These are phyloP conservation scores for Indri indri DNA, from an alignment of 2,113 vertebrate genomes.

Conservation along the genomic window DNA sequence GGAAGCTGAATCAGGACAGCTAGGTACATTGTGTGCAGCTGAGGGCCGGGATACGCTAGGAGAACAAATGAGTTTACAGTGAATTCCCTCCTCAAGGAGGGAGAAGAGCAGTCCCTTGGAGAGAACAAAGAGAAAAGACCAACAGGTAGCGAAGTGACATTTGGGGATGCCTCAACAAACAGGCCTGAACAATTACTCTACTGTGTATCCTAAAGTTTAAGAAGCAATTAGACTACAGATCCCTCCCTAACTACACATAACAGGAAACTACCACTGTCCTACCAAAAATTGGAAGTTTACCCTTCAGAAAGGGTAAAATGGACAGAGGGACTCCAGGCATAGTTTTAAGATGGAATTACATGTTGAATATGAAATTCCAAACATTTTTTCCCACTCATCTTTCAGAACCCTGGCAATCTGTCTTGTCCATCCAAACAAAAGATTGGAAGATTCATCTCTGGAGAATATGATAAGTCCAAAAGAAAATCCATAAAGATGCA, in stretches of 20 bases:
- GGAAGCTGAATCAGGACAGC: background rate
- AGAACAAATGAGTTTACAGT: background rate
- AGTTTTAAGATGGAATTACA: background rate
- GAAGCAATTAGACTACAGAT: background rate
- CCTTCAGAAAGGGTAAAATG: background rate
- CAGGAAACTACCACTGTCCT: background rate
- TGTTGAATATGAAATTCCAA: background rate
- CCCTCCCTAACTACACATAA: background rate
- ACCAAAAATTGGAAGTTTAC: background rate
- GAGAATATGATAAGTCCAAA: background rate
- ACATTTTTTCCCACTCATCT: background rate
- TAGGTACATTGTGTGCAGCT: background rate
- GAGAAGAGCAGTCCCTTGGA: background rate
- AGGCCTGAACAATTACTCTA: background rate
- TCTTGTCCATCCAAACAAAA: background rate
- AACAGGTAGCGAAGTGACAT: background rate
- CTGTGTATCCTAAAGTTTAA: background rate
- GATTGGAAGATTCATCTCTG: background rate
- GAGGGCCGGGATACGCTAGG: background rate
- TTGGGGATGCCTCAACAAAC: background rate
- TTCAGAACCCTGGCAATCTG: background rate
- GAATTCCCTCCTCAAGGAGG: background rate
- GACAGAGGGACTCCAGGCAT: background rate
- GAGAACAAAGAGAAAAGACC: background rate
- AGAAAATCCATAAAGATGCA: slow-evolving; percentile 9